These are phyloP conservation scores for Cardinalis cardinalis DNA, from an alignment of 2,113 vertebrate genomes.

Conservation along the genomic window DNA sequence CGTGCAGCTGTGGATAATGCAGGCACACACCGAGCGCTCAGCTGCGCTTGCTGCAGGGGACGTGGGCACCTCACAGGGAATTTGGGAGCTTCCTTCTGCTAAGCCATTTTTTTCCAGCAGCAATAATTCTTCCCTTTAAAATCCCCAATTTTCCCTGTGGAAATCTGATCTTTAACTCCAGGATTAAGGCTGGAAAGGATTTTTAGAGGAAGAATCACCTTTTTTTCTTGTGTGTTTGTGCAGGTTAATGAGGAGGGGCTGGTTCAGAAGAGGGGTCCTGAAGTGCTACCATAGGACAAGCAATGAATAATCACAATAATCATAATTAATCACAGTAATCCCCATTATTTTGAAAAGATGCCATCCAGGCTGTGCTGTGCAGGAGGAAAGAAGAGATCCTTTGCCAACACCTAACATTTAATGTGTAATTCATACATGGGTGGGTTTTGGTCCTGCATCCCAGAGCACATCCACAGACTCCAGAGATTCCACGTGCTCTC, in stretches of 20 bases:
- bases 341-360: neutral
- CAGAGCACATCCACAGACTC: neutral
- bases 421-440: rapidly evolving
- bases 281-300: neutral
- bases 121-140: neutral
- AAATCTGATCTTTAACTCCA: neutral
- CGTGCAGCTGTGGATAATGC: neutral
- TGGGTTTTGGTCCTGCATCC: neutral
- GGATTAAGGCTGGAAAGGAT: neutral
- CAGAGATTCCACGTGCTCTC: rapidly evolving
- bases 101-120: neutral
- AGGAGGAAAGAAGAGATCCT: neutral
- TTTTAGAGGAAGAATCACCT: neutral
- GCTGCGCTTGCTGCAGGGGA: neutral
- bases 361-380: neutral
- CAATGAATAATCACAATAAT: neutral
- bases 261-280: neutral
- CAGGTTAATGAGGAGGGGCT: neutral
- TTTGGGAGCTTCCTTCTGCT: neutral
- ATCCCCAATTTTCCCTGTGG: neutral
- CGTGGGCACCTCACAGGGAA: neutral
- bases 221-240: neutral
- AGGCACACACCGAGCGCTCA: constrained; percentile 2
- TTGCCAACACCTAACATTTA: neutral
- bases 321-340: neutral